Conservation (phyloP, 2,888 invertebrate genomes). For the Lepas anatifera region DNA sequence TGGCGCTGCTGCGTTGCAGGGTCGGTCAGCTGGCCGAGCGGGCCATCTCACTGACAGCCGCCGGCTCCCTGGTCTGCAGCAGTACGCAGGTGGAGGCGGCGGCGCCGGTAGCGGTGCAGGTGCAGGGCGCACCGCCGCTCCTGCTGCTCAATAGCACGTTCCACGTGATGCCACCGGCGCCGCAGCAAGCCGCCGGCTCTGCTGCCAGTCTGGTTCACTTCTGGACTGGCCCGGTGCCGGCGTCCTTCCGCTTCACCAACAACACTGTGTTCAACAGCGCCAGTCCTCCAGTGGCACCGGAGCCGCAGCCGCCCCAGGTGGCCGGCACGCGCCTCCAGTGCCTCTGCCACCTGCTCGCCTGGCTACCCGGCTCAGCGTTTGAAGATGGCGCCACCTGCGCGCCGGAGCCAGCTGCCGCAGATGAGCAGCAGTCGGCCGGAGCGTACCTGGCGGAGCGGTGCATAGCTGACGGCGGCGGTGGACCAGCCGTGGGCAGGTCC, state of each 20-base stretch:
- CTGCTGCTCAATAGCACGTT: background rate
- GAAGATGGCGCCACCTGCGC: background rate
- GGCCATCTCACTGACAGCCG: background rate
- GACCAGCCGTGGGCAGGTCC: no score
- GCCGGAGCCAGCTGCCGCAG: background rate
- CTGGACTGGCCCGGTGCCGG: background rate
- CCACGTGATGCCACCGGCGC: background rate
- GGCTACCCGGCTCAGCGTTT: background rate
- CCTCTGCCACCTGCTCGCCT: background rate
- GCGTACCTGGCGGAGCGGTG: background rate
- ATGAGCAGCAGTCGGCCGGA: background rate
- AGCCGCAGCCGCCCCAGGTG: background rate
- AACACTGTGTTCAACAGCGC: background rate
- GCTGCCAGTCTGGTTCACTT: background rate
- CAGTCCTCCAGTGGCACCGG: background rate
- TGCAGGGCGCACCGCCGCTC: background rate
- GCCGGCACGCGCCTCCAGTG: background rate
- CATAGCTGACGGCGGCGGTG: no score
- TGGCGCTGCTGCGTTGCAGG: background rate
- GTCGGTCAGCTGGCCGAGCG: background rate
- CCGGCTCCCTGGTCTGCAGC: background rate
- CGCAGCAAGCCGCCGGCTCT: background rate
- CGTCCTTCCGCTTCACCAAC: background rate
- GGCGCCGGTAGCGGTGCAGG: background rate
- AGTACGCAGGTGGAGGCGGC: background rate